Percentiles rank a stretch among this genome's conserved stretches.
Evolutionary conservation across 2,797 vertebrate genomes (phyloP).

Genomic region (Podargus strigoides): DNA sequence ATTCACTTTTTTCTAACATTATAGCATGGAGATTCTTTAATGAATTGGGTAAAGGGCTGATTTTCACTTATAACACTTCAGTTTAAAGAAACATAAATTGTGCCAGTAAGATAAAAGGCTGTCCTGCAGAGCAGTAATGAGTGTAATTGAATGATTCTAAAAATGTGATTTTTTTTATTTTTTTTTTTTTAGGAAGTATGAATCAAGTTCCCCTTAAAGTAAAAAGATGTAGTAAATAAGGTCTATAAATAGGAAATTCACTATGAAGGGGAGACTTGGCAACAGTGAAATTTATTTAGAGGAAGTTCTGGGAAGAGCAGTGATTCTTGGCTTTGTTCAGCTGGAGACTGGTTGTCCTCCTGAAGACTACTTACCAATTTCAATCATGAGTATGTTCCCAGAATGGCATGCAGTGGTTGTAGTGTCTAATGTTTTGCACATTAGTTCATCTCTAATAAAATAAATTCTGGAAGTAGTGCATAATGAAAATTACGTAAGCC

Average conservation of each 20-base stretch:
- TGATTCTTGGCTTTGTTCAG: background rate
- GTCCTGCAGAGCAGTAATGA: background rate
- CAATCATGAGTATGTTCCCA: background rate
- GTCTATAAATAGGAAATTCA: background rate
- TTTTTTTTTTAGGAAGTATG: background rate
- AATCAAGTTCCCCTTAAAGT: background rate
- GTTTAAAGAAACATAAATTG: background rate
- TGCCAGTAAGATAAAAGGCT: background rate
- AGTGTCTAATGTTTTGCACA: background rate
- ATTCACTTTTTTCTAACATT: background rate
- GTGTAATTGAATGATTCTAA: background rate
- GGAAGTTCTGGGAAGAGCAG: background rate
- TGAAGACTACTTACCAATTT: background rate
- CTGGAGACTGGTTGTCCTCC: background rate
- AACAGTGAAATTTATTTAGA: background rate
- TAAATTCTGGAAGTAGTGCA: background rate
- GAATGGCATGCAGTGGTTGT: background rate
- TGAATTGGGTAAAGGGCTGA: background rate
- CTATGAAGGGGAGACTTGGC: accelerated
- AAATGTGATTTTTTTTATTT: background rate
- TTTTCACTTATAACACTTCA: background rate
- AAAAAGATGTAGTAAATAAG: background rate
- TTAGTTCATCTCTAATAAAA: background rate
- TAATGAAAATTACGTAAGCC: background rate
- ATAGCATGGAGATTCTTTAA: background rate